phyloP scores from a whole-genome alignment of 2,113 vertebrate species.

The Lasiurus cinereus region DNA sequence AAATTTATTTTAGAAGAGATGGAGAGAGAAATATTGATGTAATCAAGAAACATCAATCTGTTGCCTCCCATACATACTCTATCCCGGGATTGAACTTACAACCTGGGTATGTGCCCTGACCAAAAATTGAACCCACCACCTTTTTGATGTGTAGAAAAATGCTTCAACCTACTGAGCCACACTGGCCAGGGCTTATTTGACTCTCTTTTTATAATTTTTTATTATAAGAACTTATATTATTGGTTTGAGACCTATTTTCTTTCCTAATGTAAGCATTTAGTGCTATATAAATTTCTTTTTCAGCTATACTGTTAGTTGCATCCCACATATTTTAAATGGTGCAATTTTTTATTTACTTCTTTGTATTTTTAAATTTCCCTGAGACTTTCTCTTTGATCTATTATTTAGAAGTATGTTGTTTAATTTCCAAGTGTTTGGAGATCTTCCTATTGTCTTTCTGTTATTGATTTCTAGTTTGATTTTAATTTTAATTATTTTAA shows the following conservation, averaged over 20 bases:
- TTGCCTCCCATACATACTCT: too few relatives aligned
- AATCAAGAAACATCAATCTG: too few relatives aligned
- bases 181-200: too few relatives aligned
- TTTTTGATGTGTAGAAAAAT: too few relatives aligned
- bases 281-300: neutral
- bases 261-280: neutral
- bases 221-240: neutral
- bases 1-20: too few relatives aligned
- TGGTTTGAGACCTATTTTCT: neutral
- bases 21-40: too few relatives aligned
- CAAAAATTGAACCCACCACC: too few relatives aligned
- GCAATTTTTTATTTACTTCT: neutral
- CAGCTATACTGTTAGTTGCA: neutral
- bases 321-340: neutral
- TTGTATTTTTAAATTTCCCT: slow-evolving; percentile 8
- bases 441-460: neutral
- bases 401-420: neutral
- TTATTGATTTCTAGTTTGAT: neutral
- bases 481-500: slow-evolving; percentile 48
- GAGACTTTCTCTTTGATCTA: neutral
- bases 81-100: too few relatives aligned
- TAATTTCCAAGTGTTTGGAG: slow-evolving; percentile 2
- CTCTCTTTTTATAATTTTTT: neutral
- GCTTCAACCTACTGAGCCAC: too few relatives aligned
- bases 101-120: too few relatives aligned